These are phyloP conservation scores for Pachyuromys duprasi DNA, from an alignment of 2,797 vertebrate species.

Conservation along the genomic window DNA sequence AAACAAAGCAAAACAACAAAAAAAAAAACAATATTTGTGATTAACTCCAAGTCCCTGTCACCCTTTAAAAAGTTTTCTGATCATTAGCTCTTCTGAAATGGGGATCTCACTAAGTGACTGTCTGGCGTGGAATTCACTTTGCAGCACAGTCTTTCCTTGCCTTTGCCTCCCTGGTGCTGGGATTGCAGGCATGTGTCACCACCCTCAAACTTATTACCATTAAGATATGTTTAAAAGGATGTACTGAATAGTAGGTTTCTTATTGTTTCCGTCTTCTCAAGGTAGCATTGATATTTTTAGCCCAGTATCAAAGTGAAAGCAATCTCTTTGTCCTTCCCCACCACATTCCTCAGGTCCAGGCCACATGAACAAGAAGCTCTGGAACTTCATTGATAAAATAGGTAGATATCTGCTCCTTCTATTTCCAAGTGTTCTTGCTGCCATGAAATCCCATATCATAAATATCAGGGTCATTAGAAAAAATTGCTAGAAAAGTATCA, in stretches of 20 bases:
- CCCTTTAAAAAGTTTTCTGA: not conserved
- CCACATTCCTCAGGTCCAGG: not conserved
- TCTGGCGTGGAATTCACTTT: not conserved
- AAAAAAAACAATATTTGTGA: not conserved
- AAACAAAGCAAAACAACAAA: too few relatives aligned
- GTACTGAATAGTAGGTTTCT: not conserved
- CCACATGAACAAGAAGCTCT: not conserved
- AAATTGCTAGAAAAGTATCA: conserved; percentile 37
- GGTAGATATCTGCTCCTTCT: not conserved
- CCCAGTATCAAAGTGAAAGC: not conserved
- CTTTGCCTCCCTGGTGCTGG: not conserved
- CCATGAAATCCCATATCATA: conserved; percentile 1
- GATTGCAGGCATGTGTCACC: not conserved
- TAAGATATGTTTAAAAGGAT: not conserved
- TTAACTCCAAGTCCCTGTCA: not conserved
- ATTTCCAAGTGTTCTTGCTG: not conserved
- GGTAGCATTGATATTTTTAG: not conserved
- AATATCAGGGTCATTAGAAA: not conserved
- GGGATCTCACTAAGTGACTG: not conserved
- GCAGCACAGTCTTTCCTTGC: not conserved
- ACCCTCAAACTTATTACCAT: not conserved
- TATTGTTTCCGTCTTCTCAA: conserved; percentile 27
- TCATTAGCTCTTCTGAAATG: not conserved
- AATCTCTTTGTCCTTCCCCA: not conserved
- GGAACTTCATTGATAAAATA: not conserved